Base-by-base conservation (phyloP, 2,888 invertebrate species). In the Pristionchus entomophagus region DNA sequence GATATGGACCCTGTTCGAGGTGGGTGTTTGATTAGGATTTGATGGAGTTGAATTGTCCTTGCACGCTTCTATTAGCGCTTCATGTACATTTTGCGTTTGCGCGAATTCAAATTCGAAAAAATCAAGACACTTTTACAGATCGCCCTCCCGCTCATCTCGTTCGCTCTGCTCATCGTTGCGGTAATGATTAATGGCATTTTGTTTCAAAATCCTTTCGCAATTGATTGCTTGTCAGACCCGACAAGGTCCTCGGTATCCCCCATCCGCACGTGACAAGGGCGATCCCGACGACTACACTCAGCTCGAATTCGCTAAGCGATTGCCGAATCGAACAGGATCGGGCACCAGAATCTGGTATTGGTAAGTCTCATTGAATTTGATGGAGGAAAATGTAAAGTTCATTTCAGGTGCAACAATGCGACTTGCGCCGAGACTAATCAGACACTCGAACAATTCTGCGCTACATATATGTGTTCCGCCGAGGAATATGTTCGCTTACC, bases 1-100 rank as follows among this genome's bases (percentile, higher is more conserved):
- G 4, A 32, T 80, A n/a, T 80, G 49, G 17, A 80, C 78, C 22
- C 8, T 80, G 0, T 29, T 80, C 51, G 78, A 80, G 78, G 78
- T 45, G 41, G 12, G n/a, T 78, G 1, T 10, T 77, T 77, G 2
- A 26, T n/a, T 22, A 45, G 12, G n/a, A 41, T 77, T 41, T 41
- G n/a, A n/a, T n/a, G n/a, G n/a, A n/a, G n/a, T n/a, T n/a, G n/a
- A n/a, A n/a, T n/a, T n/a, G n/a, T n/a, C n/a, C n/a, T n/a, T n/a
- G n/a, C n/a, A n/a, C n/a, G n/a, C n/a, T n/a, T n/a, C n/a, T n/a
- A n/a, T n/a, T n/a, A n/a, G n/a, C n/a, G n/a, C n/a, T n/a, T n/a
- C n/a, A n/a, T n/a, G n/a, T n/a, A n/a, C n/a, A n/a, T n/a, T n/a
- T n/a, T n/a, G n/a, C n/a, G n/a, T 22, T 12, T n/a, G 5, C 41